These are phyloP conservation scores for Acrobasis repandana DNA, from an alignment of 2,888 invertebrate species.

Conservation along the genomic window DNA sequence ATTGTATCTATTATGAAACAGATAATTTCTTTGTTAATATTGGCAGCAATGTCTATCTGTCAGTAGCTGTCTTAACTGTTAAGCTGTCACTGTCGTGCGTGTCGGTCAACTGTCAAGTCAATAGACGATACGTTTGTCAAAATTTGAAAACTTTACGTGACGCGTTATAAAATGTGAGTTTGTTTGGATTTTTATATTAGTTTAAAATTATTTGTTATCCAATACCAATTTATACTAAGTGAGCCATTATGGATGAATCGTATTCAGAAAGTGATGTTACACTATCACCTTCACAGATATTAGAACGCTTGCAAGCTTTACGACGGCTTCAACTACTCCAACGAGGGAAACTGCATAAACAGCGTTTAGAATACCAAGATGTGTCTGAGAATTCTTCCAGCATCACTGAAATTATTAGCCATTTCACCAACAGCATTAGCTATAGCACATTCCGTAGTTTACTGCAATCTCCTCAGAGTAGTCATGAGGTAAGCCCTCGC, in stretches of 20 bases:
- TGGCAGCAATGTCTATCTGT: neutral
- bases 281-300: conserved; percentile 69
- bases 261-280: conserved; percentile 68
- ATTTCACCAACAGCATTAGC: conserved; percentile 70
- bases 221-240: neutral
- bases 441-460: conserved; percentile 73
- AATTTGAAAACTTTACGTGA: conserved; percentile 8
- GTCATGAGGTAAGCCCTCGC: conserved; percentile 46
- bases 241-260: conserved; percentile 59
- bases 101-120: too few relatives aligned
- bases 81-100: too few relatives aligned
- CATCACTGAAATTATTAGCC: conserved; percentile 71
- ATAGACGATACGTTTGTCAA: too few relatives aligned
- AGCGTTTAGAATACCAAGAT: conserved; percentile 62
- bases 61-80: neutral
- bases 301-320: conserved; percentile 68
- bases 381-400: conserved; percentile 60
- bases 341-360: conserved; percentile 74
- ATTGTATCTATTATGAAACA: too few relatives aligned
- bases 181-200: neutral
- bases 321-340: conserved; percentile 69
- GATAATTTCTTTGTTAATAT: neutral
- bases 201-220: conserved; percentile 9
- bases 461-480: conserved; percentile 55
- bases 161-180: neutral